Conservation (phyloP, 2,888 invertebrate genomes). For the Zygogramma bicolorata region DNA sequence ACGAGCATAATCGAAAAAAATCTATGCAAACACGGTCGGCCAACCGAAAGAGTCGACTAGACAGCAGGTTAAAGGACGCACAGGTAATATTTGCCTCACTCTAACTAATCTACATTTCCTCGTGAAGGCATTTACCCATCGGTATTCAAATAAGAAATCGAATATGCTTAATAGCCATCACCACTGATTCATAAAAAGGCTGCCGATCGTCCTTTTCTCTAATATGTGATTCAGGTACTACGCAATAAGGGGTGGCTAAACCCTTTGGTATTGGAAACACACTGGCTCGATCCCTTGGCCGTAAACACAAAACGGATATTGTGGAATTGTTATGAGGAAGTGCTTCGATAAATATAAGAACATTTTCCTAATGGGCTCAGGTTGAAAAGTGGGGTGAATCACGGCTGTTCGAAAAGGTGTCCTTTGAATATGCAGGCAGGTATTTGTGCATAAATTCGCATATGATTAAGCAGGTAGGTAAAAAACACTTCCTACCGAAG, state of each 20-base stretch:
- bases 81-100: slow-evolving; percentile 50
- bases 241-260: slow-evolving; percentile 49
- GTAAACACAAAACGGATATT: slow-evolving; percentile 20
- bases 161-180: slow-evolving; percentile 67
- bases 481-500: slow-evolving; percentile 62
- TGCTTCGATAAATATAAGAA: slow-evolving; percentile 31
- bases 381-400: slow-evolving; percentile 20
- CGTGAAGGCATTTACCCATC: slow-evolving; percentile 63
- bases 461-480: slow-evolving; percentile 67
- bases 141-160: slow-evolving; percentile 67
- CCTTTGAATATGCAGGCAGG: slow-evolving; percentile 69
- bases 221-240: slow-evolving; percentile 44
- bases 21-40: slow-evolving; percentile 47
- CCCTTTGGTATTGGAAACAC: slow-evolving; percentile 22
- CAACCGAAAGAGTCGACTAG: slow-evolving; percentile 43
- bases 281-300: slow-evolving; percentile 10
- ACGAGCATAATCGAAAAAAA: slow-evolving; percentile 61
- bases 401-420: slow-evolving; percentile 63
- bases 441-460: slow-evolving; percentile 67
- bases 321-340: slow-evolving; percentile 33
- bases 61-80: not conserved
- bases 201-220: slow-evolving; percentile 29
- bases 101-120: slow-evolving; percentile 65
- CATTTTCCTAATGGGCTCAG: slow-evolving; percentile 17
- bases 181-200: slow-evolving; percentile 57